phyloP scores from a whole-genome alignment of 2,113 vertebrate genomes.

The Harpagus bidentatus region DNA sequence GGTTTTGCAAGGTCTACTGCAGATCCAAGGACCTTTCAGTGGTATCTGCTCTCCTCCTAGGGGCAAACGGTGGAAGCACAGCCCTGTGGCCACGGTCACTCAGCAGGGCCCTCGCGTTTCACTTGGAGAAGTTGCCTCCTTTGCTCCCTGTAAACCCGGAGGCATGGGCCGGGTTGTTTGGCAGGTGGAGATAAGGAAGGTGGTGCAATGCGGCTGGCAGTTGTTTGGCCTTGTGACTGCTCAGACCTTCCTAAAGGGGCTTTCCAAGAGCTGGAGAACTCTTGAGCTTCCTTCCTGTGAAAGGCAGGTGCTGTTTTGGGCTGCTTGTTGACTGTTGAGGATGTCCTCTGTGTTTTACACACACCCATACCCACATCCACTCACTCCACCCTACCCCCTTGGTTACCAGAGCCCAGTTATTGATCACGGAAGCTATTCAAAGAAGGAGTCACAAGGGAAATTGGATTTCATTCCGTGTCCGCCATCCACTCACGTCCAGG shows the following conservation, averaged over 20 bases:
- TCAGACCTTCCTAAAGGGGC: background rate
- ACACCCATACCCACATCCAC: background rate
- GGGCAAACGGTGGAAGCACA: constrained; percentile 61
- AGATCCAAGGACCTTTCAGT: constrained; percentile 21
- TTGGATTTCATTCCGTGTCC: background rate
- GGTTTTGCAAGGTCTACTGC: background rate
- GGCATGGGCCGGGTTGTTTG: background rate
- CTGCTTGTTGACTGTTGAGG: background rate
- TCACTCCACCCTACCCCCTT: background rate
- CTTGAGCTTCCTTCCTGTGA: background rate
- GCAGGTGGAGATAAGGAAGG: background rate
- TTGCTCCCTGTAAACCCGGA: background rate
- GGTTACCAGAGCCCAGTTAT: background rate
- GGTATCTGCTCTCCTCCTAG: constrained; percentile 76
- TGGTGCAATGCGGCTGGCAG: background rate
- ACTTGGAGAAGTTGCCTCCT: background rate
- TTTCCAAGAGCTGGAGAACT: constrained; percentile 29
- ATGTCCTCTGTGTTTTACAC: background rate
- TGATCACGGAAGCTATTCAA: background rate
- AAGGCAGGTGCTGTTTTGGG: background rate
- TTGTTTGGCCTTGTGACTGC: constrained; percentile 25
- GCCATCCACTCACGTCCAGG: background rate
- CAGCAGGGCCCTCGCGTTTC: background rate
- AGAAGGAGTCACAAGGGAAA: background rate
- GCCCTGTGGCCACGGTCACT: background rate